Base-by-base conservation (phyloP, 2,888 invertebrate genomes). In the Elaeidobius kamerunicus region DNA sequence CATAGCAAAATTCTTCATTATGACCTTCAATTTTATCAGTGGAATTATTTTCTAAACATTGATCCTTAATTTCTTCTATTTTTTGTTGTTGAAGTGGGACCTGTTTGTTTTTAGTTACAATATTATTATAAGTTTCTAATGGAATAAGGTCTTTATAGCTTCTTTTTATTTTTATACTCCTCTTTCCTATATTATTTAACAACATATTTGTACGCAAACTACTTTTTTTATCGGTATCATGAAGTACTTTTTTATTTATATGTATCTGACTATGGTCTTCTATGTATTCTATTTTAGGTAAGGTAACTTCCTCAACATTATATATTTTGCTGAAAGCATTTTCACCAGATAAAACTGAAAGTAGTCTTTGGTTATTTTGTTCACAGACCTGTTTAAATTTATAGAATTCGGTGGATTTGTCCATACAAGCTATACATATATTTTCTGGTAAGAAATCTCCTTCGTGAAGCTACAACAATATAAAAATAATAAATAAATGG, bases 361-460 rank as follows among this genome's bases (percentile, higher is more conserved):
- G 36, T 23, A 36, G 44, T 40, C 18, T 51, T 20, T 39, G 44
- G 49, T 68, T 63, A 14, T 59, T 63, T 44, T 59, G 52, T 54
- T 65, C 63, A 47, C 67, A 67, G 19, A 59, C 47, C 40, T 62
- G 59, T 55, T 63, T 66, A 47, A 69, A 69, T 14, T 43, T 44
- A 46, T 60, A 62, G 5, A 58, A 60, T 15, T 55, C 60, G 14
- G 59, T 58, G 4, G 66, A 48, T 50, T 61, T 58, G 9, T 60
- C 48, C 18, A 62, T 45, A 55, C 69, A 69, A 35, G 60, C 34
- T 23, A 48, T 42, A 57, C 68, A 69, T 20, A 69, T 63, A 27
- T 60, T 57, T 38, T 61, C 58, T 20, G 69, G 68, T 14, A 69
- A 54, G 15, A 61, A 64, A 54, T 69, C 69, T 14, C 60, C 60